phyloP scores from a whole-genome alignment of 2,797 vertebrate genomes.

The Micromesistius poutassou region DNA sequence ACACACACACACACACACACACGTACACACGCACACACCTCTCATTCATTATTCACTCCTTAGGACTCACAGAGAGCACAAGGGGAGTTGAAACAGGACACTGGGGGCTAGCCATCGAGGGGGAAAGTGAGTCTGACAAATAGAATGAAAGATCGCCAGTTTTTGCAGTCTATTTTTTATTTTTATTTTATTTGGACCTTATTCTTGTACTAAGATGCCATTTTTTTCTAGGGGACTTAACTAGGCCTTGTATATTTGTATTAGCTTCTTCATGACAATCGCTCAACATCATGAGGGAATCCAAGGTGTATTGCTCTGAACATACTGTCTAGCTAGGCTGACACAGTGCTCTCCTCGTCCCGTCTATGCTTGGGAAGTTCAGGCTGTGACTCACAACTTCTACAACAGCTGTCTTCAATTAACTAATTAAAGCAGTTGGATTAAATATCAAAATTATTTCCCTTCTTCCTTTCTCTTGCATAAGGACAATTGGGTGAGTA shows the following conservation, averaged over 20 bases:
- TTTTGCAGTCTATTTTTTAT: not conserved
- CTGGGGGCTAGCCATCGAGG: slow-evolving; percentile 6
- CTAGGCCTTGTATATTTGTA: not conserved
- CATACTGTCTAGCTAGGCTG: not conserved
- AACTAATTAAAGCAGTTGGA: slow-evolving; percentile 18
- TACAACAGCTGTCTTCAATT: slow-evolving; percentile 50
- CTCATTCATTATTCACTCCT: not conserved
- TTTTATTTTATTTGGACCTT: not conserved
- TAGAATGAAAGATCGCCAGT: slow-evolving; percentile 13
- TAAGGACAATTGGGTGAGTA: not conserved
- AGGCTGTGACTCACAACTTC: not conserved
- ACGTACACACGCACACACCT: not conserved
- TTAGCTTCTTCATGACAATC: not conserved
- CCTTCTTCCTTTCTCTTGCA: not conserved
- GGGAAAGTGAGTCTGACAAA: slow-evolving; percentile 41
- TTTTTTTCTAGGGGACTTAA: not conserved
- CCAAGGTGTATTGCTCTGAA: not conserved
- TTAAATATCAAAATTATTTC: slow-evolving; percentile 5
- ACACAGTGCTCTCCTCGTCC: not conserved
- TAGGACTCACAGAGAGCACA: not conserved
- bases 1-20: slow-evolving; percentile 6
- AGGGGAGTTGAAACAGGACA: slow-evolving; percentile 14
- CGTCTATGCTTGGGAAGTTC: slow-evolving; percentile 29
- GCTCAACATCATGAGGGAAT: not conserved
- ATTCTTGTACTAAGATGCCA: not conserved